Evolutionary conservation across 2,888 invertebrate genomes (phyloP).

Genomic region (Pantelozetes paolii): DNA sequence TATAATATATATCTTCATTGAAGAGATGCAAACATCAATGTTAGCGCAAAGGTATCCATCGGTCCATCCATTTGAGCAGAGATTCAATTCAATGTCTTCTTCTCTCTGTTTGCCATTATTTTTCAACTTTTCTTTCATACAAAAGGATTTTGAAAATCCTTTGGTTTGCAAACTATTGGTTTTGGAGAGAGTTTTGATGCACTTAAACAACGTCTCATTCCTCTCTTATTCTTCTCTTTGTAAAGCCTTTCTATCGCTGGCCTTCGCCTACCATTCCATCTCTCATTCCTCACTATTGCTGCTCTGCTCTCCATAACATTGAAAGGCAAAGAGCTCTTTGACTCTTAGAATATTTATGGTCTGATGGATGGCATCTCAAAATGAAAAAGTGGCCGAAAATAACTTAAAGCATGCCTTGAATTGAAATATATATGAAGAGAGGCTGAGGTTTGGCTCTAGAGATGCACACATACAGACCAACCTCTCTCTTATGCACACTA

Average conservation of each 20-base stretch:
- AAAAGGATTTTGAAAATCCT: constrained; percentile 33
- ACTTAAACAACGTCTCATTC: constrained; percentile 25
- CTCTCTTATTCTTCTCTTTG: constrained; percentile 37
- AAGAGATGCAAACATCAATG: neutral
- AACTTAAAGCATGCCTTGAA: constrained; percentile 36
- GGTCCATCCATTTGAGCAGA: constrained; percentile 12
- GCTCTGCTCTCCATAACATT: constrained; percentile 20
- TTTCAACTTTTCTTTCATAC: constrained; percentile 28
- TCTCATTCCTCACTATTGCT: constrained; percentile 22
- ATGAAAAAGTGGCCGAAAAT: constrained; percentile 36
- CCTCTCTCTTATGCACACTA: neutral
- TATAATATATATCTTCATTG: constrained; percentile 32
- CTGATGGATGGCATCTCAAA: constrained; percentile 36
- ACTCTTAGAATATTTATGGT: constrained; percentile 35
- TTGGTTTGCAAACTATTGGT: constrained; percentile 27
- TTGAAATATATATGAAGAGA: constrained; percentile 4
- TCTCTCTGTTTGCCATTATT: neutral
- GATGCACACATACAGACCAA: neutral
- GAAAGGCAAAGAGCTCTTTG: constrained; percentile 15
- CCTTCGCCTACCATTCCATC: constrained; percentile 40
- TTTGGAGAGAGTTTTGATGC: constrained; percentile 17
- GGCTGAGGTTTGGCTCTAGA: constrained; percentile 25
- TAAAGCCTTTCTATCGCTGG: constrained; percentile 22
- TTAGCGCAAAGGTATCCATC: constrained; percentile 28
- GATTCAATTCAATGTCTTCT: neutral